These are phyloP conservation scores for Malthinus flaveolus DNA, from an alignment of 2,888 invertebrate species.

Conservation along the genomic window DNA sequence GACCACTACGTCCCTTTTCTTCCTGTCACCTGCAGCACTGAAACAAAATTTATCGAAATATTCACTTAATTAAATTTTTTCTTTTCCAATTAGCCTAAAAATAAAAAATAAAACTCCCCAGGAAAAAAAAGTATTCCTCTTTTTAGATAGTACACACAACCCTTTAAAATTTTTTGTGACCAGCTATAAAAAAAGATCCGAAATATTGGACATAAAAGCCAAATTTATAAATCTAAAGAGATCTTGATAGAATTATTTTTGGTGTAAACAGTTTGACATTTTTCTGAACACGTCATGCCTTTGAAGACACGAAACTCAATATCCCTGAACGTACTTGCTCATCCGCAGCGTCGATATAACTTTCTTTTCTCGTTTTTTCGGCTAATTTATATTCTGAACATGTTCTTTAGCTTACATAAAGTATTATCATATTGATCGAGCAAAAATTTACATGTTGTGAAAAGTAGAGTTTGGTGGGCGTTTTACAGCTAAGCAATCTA, in stretches of 20 bases:
- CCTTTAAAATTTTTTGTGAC: too few species aligned
- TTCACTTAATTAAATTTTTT: constrained; percentile 1
- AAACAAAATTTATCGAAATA: constrained; percentile 19
- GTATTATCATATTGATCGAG: constrained; percentile 32
- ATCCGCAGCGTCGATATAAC: constrained; percentile 12
- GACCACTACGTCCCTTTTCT: constrained; percentile 13
- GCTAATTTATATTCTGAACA: constrained; percentile 31
- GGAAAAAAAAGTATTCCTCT: too few species aligned
- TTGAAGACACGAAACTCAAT: constrained; percentile 16
- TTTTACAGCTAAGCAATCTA: neutral
- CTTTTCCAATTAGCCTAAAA: neutral
- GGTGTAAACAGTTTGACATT: constrained; percentile 5
- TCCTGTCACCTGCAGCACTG: constrained; percentile 22
- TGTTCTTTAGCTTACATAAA: constrained; percentile 31
- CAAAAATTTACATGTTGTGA: constrained; percentile 27
- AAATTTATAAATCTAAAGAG: too few species aligned
- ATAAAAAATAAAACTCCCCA: neutral
- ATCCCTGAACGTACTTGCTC: constrained; percentile 7
- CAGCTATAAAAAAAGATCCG: too few species aligned
- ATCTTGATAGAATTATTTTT: constrained; percentile 6
- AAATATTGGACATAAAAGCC: too few species aligned
- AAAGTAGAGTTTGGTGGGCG: constrained; percentile 24
- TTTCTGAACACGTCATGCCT: constrained; percentile 4
- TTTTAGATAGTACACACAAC: too few species aligned
- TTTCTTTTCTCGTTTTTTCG: constrained; percentile 22